Evolutionary conservation across 2,888 invertebrate species (phyloP), one percentile per base, ranked within the genome.

Genomic region (Cecidostiba fungosa): DNA sequence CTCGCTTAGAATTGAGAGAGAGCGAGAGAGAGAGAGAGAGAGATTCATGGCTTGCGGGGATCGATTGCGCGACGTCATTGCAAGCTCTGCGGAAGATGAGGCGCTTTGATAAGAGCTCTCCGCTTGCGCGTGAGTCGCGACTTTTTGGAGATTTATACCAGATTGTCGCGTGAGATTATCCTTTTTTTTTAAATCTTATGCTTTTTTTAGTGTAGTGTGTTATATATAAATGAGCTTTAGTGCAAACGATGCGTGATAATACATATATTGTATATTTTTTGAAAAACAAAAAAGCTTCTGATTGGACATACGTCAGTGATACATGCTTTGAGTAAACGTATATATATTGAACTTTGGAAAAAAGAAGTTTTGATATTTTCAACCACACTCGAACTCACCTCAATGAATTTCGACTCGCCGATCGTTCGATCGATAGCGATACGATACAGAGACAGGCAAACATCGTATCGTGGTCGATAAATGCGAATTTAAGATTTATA

Each of bases 391-490:
- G 88, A 86, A 69, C 88, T 89, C 89, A 88, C 86, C 89, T 89
- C 89, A 81, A 85, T 84, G 85, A 85, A 47, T 77, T 69, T 29
- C 23, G 84, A 86, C 86, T 88, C 87, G 89, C 85, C 77, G 74
- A 85, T 87, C 86, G 84, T 86, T 84, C 82, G 84, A 89, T 89
- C 88, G 89, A 89, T 89, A 89, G 87, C 89, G 87, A 88, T 88
- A 88, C 88, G 87, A 88, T 85, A 54, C 0, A 59, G 14, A 10
- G 19, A 47, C 36, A 23, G 32, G 39, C 12, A 19, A 14, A 81
- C 73, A 76, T 88, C 87, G 88, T 88, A 87, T 88, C 87, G 88
- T 84, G 88, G 88, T 89, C 88, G 89, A 89, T 76, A 69, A 69
- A 66, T 86, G 87, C 86, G 87, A 50, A 88, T 86, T n/a, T 85